phyloP scores from a whole-genome alignment of 1,140 invertebrate species.

The Lepidurus packardi region DNA sequence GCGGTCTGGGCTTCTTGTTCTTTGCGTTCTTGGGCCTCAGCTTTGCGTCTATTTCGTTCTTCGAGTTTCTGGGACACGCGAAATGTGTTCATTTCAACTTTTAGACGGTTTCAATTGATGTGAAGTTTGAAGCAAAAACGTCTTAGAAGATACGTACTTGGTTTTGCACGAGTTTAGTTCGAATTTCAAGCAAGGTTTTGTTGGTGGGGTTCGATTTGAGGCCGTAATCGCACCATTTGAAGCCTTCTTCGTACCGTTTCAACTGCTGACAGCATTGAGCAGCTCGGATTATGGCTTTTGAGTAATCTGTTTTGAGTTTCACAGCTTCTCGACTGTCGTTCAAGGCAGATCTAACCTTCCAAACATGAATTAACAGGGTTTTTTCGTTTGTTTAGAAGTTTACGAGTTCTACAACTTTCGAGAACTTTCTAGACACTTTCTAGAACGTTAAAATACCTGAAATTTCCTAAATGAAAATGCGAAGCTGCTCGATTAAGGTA shows the following conservation, averaged over 20 bases:
- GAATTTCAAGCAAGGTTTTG: constrained; percentile 53
- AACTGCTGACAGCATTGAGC: constrained; percentile 64
- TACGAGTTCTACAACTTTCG: too few relatives aligned
- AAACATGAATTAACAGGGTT: neutral
- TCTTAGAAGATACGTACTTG: constrained; percentile 44
- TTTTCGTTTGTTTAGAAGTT: too few relatives aligned
- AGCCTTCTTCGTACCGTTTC: constrained; percentile 63
- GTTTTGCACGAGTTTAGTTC: constrained; percentile 52
- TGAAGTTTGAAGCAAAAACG: too few relatives aligned
- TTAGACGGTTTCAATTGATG: constrained; percentile 17
- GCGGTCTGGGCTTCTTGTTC: constrained; percentile 50
- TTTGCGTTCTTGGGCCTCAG: constrained; percentile 42
- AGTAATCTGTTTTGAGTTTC: constrained; percentile 67
- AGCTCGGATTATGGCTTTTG: constrained; percentile 69
- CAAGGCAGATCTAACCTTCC: constrained; percentile 53
- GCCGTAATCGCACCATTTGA: constrained; percentile 65
- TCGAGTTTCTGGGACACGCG: constrained; percentile 48
- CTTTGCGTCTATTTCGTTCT: constrained; percentile 57
- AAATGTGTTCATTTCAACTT: neutral
- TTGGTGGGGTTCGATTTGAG: constrained; percentile 54
- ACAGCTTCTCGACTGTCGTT: constrained; percentile 70
- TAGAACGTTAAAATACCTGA: constrained; percentile 51
- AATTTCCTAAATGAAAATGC: constrained; percentile 81
- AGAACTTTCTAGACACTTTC: too few relatives aligned
- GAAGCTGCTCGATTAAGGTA: constrained; percentile 87